These are phyloP conservation scores for Nautilus pompilius DNA, from an alignment of 1,140 invertebrate genomes.

Conservation along the genomic window DNA sequence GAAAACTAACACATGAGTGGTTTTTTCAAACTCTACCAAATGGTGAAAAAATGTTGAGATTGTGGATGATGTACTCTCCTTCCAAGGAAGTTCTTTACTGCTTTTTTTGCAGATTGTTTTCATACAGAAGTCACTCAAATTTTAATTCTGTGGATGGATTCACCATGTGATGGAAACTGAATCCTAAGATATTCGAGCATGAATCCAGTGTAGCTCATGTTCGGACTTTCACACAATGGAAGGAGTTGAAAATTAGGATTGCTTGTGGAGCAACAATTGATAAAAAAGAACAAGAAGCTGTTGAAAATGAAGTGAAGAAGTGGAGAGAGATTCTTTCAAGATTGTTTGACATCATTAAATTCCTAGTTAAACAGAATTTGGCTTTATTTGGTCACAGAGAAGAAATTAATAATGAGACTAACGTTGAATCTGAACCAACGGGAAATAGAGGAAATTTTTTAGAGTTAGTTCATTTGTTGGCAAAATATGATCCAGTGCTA, in stretches of 20 bases:
- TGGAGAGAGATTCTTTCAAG: not conserved
- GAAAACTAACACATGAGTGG: not conserved
- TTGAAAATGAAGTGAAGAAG: not conserved
- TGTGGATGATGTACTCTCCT: not conserved
- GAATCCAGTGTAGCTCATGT: not conserved
- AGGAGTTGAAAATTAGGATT: not conserved
- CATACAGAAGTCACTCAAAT: not conserved
- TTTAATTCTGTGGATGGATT: not conserved
- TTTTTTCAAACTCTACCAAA: not conserved
- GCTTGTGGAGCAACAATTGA: not conserved
- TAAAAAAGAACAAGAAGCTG: not conserved
- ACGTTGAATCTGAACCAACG: not conserved
- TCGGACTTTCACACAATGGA: not conserved
- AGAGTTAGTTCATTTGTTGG: not conserved
- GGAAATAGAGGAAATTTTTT: not conserved
- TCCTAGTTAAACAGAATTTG: not conserved
- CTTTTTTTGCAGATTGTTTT: not conserved
- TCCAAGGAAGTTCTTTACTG: not conserved
- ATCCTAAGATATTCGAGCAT: not conserved
- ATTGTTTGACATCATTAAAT: not conserved
- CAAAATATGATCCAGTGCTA: not conserved
- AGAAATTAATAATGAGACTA: not conserved
- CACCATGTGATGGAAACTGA: not conserved
- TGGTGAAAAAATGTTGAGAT: not conserved
- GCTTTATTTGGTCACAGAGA: not conserved